Evolutionary conservation across 2,797 vertebrate species (phyloP).

Genomic region (Pseudochirops cupreus): DNA sequence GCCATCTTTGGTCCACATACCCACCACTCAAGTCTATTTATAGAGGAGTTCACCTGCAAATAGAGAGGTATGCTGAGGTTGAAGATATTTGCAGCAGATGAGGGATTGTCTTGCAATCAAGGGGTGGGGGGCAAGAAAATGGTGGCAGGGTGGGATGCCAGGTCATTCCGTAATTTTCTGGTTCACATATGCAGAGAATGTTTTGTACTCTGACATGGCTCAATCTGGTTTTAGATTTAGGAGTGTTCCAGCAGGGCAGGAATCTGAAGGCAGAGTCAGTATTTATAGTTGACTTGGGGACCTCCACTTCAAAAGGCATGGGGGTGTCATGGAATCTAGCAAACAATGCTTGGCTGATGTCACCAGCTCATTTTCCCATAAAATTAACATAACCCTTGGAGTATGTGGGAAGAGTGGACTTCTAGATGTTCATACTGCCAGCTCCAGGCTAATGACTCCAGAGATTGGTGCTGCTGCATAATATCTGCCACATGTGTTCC

Average conservation of each 20-base stretch:
- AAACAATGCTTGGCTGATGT: conserved; percentile 24
- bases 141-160: conserved; percentile 44
- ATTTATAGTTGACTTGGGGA: conserved; percentile 84
- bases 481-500: conserved; percentile 50
- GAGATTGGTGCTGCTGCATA: conserved; percentile 34
- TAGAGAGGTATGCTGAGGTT: conserved; percentile 64
- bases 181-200: conserved; percentile 83
- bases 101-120: conserved; percentile 65
- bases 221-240: conserved; percentile 86
- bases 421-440: conserved; percentile 13
- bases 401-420: conserved; percentile 21
- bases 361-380: neutral
- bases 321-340: conserved; percentile 26
- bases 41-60: conserved; percentile 57
- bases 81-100: conserved; percentile 71
- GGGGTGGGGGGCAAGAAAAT: neutral
- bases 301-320: conserved; percentile 83
- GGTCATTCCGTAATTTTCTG: conserved; percentile 75
- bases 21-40: conserved; percentile 54
- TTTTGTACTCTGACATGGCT: conserved; percentile 76
- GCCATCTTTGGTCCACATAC: conserved; percentile 19
- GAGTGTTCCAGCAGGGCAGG: conserved; percentile 87
- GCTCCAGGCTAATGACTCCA: conserved; percentile 28
- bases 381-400: conserved; percentile 50
- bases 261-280: conserved; percentile 89